phyloP scores from a whole-genome alignment of 23 tunicate species.

The Clavelina lepadiformis region DNA sequence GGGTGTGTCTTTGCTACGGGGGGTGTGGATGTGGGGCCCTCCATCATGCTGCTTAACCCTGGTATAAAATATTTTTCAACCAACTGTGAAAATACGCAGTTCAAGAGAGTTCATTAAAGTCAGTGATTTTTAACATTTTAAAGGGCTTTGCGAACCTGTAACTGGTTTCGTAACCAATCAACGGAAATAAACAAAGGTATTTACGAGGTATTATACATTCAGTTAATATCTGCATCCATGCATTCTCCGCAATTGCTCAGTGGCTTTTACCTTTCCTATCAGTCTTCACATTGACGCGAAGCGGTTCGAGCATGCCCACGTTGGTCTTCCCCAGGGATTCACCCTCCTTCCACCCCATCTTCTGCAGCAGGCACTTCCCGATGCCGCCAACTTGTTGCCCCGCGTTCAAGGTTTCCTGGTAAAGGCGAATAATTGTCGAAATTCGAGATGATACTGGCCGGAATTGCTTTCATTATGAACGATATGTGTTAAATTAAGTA shows the following conservation, averaged over 20 bases:
- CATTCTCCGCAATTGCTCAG: no score
- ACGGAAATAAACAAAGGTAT: neutral
- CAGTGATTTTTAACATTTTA: no score
- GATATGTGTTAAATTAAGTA: no score
- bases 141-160: no score
- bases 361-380: slow-evolving; percentile 57
- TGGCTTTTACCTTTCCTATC: slow-evolving; percentile 55
- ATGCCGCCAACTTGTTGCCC: slow-evolving; percentile 55
- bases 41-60: slow-evolving; percentile 51
- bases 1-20: neutral
- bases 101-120: no score
- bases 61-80: no score
- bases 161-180: neutral
- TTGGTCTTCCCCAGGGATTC: slow-evolving; percentile 43
- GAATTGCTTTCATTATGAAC: no score
- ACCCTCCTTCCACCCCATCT: slow-evolving; percentile 85
- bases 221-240: no score
- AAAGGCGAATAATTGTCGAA: no score
- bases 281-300: slow-evolving; percentile 39
- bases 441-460: no score
- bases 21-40: slow-evolving; percentile 7
- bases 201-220: no score
- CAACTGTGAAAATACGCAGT: no score
- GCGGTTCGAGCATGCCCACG: slow-evolving; percentile 53
- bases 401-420: slow-evolving; percentile 28